Base-by-base conservation (phyloP, 2,888 invertebrate species). In the Drosophila setosimentum region DNA sequence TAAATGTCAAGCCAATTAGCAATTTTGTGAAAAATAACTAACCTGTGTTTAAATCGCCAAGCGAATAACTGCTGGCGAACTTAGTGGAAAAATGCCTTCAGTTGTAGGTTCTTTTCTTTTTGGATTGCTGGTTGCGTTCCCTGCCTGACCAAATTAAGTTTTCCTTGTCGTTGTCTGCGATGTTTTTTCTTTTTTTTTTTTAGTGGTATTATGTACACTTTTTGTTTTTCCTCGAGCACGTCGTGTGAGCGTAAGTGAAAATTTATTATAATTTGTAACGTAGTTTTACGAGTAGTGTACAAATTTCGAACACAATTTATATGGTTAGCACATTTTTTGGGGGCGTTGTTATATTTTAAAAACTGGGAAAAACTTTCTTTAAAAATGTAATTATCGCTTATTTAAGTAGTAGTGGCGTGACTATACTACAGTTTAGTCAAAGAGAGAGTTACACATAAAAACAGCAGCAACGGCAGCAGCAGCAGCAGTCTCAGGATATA, bases 401-500 rank as follows among this genome's bases (percentile, higher is more conserved):
- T 72, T 72, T 67, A 59, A 54, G 37, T 55, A 72, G 73, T 63
- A 53, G 66, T 78, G 73, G 78, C 81, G 82, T 78, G 78, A 85
- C 76, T 73, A 66, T 70, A 73, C 73, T 51, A 74, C 71, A 83
- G 73, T 69, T 83, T 61, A 80, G 73, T 54, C 67, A 74, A 24
- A 64, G 54, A 78, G 78, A 76, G 66, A 76, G 83, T 75, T 76
- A 75, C 73, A 76, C 71, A 78, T 78, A 74, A 76, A 75, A 78
- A 78, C 74, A 80, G 61, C 70, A 78, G 65, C 60, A 74, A 57
- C 67, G 69, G 63, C 54, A 68, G 65, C 65, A 49, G 40, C 70
- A 54, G 16, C 33, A 73, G 66, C 61, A 70, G 74, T 68, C 40
- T 32, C 67, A 61, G 60, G 49, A 63, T 71, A 82, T 74, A 76